Evolutionary conservation across 2,797 vertebrate genomes (phyloP), one percentile per base, ranked within the genome.

Genomic region (Valencia hispanica): DNA sequence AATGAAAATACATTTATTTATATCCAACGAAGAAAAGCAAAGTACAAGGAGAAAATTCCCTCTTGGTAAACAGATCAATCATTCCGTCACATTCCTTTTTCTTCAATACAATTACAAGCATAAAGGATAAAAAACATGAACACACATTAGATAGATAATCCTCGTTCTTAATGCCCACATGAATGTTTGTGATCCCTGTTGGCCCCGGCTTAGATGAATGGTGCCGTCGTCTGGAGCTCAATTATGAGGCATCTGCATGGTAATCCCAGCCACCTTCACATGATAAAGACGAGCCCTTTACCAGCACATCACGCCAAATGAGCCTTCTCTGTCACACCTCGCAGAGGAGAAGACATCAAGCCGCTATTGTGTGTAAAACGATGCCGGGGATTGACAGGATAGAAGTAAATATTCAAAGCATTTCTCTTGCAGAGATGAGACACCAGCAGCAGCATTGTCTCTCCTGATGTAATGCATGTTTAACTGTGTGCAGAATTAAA

Each of bases 221-320:
- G 15, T 32, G 50, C 73, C 75, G 79, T 81, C 73, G 78, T 66
- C 78, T 72, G 75, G 0, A 36, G 72, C 66, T 77, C 78, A 76
- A 83, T 90, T 87, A 87, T 65, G 75, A 86, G 75, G 69, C 85
- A 79, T 87, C 84, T 85, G 87, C 71, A 68, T 27, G 0, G 51
- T 79, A 84, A 90, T 90, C 81, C 85, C 66, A 63, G 25, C 71
- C 86, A 85, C 87, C 84, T 87, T 88, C 77, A 68, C 82, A 57
- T 84, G 80, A 88, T 81, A 70, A 87, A 85, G 78, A 88, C 73
- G 81, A 83, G 83, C 39, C 72, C 39, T 68, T 79, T 78, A 78
- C 82, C 79, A 65, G 81, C 81, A 80, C 79, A 85, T 91, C 71
- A 77, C 15, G 70, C 82, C 76, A 83, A 91, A 87, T 81, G 83